A percentile compares a stretch with the other conserved stretches of the same genome.
Evolutionary conservation across 2,888 invertebrate genomes (phyloP).

Genomic region (Caenorhabditis imperialis): DNA sequence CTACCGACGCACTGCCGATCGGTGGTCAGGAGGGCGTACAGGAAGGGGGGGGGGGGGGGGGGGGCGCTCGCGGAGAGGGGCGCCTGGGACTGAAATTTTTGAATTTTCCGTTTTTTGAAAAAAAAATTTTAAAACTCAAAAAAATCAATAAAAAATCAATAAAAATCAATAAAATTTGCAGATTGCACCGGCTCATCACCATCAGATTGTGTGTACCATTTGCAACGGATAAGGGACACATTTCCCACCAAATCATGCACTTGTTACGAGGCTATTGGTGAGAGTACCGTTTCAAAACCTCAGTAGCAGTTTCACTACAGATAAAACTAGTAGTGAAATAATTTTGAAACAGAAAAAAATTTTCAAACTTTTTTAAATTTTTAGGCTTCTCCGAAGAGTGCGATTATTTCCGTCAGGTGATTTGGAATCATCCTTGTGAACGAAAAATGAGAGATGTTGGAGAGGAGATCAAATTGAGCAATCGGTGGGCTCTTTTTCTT

Average conservation of each 20-base stretch:
- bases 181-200: constrained; percentile 59
- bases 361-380: not conserved
- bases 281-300: not conserved
- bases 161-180: constrained; percentile 32
- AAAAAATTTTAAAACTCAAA: not conserved
- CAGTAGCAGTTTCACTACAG: not conserved
- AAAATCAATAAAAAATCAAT: not conserved
- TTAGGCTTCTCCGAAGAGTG: constrained; percentile 63
- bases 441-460: constrained; percentile 53
- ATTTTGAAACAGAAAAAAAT: constrained; percentile 3
- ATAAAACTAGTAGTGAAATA: not conserved
- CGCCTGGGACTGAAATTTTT: no score
- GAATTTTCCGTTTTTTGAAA: no score
- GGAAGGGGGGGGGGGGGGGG: no score
- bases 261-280: constrained; percentile 62
- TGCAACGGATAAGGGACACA: constrained; percentile 44
- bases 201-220: constrained; percentile 63
- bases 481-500: constrained; percentile 11
- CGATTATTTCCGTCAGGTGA: constrained; percentile 59
- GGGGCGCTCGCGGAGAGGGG: no score
- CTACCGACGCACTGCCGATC: no score
- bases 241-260: constrained; percentile 52
- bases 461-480: constrained; percentile 37
- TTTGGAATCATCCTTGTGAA: constrained; percentile 68
- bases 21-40: no score